A percentile compares a stretch with the other conserved stretches of the same genome.
Conservation (phyloP, 1,140 invertebrate species). For the Cydia fagiglandana region DNA sequence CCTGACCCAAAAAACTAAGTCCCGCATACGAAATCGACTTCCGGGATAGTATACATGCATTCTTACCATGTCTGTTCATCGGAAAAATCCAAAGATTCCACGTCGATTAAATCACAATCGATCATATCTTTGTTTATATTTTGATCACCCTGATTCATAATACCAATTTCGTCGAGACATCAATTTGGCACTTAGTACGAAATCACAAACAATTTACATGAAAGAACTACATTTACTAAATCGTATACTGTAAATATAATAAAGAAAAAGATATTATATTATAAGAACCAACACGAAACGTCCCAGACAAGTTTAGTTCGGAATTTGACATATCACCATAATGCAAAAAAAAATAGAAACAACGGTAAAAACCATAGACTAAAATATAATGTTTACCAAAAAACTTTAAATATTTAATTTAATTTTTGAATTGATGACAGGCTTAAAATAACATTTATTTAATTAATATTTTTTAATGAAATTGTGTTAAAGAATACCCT, state of each 20-base stretch:
- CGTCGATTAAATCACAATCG: slow-evolving; percentile 75
- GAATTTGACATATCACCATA: slow-evolving; percentile 72
- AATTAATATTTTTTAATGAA: not conserved
- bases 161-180: slow-evolving; percentile 65
- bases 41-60: slow-evolving; percentile 23
- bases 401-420: not conserved
- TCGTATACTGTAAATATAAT: slow-evolving; percentile 62
- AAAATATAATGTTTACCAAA: slow-evolving; percentile 13
- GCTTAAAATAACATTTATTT: too few relatives aligned
- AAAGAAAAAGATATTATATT: slow-evolving; percentile 63
- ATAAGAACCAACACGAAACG: slow-evolving; percentile 65
- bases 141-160: slow-evolving; percentile 76
- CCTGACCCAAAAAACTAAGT: slow-evolving; percentile 35
- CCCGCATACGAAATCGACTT: not conserved
- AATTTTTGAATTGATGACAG: not conserved
- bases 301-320: slow-evolving; percentile 70
- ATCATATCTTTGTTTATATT: slow-evolving; percentile 80
- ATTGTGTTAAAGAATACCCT: not conserved
- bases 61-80: slow-evolving; percentile 75
- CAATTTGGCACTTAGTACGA: slow-evolving; percentile 72
- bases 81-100: slow-evolving; percentile 74
- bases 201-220: slow-evolving; percentile 67
- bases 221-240: slow-evolving; percentile 67
- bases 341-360: slow-evolving; percentile 63
- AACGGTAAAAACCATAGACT: slow-evolving; percentile 70